phyloP scores from a whole-genome alignment of 2,113 vertebrate species.

The Tachysurus fulvidraco region DNA sequence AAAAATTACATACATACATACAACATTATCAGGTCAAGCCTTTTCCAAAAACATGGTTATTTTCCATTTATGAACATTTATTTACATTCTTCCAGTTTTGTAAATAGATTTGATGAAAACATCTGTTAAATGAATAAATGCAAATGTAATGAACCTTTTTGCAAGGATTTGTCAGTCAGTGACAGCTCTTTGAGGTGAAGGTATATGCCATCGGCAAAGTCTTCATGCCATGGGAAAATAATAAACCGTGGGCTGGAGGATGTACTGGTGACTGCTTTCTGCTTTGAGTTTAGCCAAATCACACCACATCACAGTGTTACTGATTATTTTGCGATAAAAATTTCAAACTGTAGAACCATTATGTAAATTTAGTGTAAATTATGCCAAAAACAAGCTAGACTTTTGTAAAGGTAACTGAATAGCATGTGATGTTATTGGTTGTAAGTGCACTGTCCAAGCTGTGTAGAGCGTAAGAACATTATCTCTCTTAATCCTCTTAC shows the following conservation, averaged over 20 bases:
- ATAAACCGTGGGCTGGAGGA: neutral
- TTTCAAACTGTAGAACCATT: neutral
- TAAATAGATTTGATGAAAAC: no score
- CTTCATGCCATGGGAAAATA: neutral
- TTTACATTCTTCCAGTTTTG: no score
- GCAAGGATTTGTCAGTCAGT: neutral
- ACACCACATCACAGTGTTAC: neutral
- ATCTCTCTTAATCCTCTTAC: conserved; percentile 78
- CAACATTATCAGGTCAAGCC: neutral
- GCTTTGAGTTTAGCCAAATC: neutral
- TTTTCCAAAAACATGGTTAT: neutral
- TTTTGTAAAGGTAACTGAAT: neutral
- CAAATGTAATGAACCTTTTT: no score
- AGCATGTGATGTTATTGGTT: conserved; percentile 33
- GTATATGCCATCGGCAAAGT: neutral
- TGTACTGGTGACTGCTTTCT: neutral
- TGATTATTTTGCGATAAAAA: neutral
- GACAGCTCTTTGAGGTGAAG: neutral
- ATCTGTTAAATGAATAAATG: no score
- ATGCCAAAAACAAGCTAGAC: neutral
- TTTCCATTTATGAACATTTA: neutral
- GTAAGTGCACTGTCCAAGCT: conserved; percentile 25
- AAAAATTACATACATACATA: neutral
- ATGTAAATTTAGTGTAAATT: neutral
- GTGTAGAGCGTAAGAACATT: conserved; percentile 70